Conservation (phyloP, 37 sponge, comb jelly and placozoan genomes). For the Eunapius fragilis region DNA sequence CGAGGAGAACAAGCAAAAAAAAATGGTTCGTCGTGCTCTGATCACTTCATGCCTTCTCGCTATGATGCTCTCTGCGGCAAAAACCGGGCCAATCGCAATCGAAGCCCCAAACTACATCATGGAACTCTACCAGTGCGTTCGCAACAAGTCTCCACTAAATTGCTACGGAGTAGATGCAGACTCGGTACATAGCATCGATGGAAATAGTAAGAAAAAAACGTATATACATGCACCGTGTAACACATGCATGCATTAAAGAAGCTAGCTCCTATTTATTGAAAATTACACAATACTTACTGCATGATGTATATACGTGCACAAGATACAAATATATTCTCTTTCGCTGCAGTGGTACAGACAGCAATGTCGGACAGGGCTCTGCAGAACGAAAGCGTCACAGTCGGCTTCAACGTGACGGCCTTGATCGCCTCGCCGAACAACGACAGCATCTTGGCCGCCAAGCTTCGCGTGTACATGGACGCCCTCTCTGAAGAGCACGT, state of each 20-base stretch:
- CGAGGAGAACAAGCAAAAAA: neutral
- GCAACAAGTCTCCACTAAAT: neutral
- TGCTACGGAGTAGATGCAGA: neutral
- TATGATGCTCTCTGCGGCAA: neutral
- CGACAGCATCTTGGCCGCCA: constrained; percentile 11
- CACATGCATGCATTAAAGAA: too few species aligned
- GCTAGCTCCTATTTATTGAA: too few species aligned
- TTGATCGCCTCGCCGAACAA: neutral
- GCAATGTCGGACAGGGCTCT: neutral
- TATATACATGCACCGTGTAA: too few species aligned
- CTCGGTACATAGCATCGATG: neutral
- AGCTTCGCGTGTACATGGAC: constrained; percentile 18
- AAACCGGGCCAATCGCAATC: neutral
- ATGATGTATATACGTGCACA: neutral
- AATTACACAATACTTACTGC: neutral
- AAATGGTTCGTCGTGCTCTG: neutral
- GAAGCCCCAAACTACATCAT: neutral
- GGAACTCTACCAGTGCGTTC: neutral
- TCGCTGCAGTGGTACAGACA: neutral
- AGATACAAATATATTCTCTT: neutral
- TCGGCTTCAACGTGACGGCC: constrained; percentile 24
- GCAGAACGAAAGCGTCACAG: neutral
- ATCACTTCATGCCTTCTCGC: neutral
- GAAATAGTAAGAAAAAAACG: neutral
- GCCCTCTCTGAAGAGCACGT: constrained; percentile 13